Evolutionary conservation across 2,888 invertebrate species (phyloP), one percentile per base, ranked within the genome.

Genomic region (Drosophila multiciliata): DNA sequence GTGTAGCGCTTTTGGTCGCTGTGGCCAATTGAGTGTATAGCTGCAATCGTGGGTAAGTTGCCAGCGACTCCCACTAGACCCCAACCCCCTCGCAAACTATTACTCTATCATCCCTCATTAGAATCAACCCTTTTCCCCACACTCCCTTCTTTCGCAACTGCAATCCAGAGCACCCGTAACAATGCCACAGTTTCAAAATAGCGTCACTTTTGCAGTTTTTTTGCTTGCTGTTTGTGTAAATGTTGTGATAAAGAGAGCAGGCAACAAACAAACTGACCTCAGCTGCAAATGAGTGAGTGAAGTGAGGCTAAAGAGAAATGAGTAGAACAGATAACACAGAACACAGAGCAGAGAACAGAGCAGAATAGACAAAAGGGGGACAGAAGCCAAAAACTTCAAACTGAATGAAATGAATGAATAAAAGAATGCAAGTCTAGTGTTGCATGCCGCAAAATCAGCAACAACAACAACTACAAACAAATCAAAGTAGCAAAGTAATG

Each of bases 401-500:
- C 59, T 73, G 79, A 87, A 79, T 79, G 69, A 74, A 77, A 68
- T 61, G 80, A 76, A 81, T 70, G 83, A 74, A 78, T 83, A 83
- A 74, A 76, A 57, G 70, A 84, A 78, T 77, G 66, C 67, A 73
- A 70, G 72, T 68, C 55, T 60, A 76, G 66, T 78, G 59, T 63
- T 66, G 50, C 54, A 66, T 67, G 38, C 71, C 77, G 72, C 49
- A 52, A 70, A 65, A 54, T 65, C 53, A 62, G 64, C 23, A 50
- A 20, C 12, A 52, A 55, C 42, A 66, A 54, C 38, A 60, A 68
- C 26, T 57, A 53, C 42, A 26, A 66, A 49, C 26, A 60, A 74
- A 61, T 50, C 35, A 48, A 49, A 32, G 26, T n/a, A 1, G 23
- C 7, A 32, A 8, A 20, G 8, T n/a, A 1, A 9, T 3, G 9